These are phyloP conservation scores for Mnemiopsis leidyi DNA, from an alignment of 37 sponge, comb jelly and placozoan genomes.

Conservation along the genomic window DNA sequence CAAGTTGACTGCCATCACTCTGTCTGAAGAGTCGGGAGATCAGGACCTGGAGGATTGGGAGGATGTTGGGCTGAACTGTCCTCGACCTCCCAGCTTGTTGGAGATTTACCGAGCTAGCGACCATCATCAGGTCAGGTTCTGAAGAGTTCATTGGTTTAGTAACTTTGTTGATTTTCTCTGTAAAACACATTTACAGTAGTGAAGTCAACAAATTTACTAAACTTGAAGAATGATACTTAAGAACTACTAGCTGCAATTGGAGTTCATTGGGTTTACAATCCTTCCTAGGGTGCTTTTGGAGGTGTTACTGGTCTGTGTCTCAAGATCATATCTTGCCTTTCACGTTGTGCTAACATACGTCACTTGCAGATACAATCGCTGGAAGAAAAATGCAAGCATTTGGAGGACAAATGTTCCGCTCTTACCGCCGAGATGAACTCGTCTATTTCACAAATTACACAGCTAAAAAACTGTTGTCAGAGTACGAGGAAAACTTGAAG, in stretches of 20 bases:
- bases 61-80: conserved; percentile 90
- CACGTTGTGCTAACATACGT: too few species aligned
- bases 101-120: conserved; percentile 74
- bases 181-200: too few species aligned
- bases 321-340: too few species aligned
- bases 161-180: background rate
- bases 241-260: too few species aligned
- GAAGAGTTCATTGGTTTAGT: background rate
- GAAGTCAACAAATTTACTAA: too few species aligned
- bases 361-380: background rate
- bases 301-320: too few species aligned
- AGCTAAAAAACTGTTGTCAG: conserved; percentile 6
- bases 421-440: background rate
- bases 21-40: conserved; percentile 87
- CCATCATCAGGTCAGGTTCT: conserved; percentile 4
- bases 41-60: conserved; percentile 98
- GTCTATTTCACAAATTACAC: background rate
- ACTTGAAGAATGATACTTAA: too few species aligned
- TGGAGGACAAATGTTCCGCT: background rate
- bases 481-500: background rate
- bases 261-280: too few species aligned
- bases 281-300: too few species aligned
- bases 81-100: conserved; percentile 87
- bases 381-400: background rate
- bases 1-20: conserved; percentile 81